Conservation (phyloP, 2,797 vertebrate species). For the Leptoclinus maculatus region DNA sequence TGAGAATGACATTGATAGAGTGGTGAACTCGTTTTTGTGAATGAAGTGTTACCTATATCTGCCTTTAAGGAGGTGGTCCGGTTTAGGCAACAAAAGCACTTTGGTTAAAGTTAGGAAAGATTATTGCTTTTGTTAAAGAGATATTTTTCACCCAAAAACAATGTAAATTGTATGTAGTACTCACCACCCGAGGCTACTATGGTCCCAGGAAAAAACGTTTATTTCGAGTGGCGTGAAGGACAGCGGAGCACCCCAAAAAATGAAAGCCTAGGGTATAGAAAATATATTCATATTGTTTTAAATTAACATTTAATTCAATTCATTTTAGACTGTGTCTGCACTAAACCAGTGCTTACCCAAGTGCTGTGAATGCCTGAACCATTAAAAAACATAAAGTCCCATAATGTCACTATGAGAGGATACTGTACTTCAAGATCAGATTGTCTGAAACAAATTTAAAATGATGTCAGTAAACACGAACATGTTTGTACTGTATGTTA, state of each 20-base stretch:
- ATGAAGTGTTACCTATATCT: no score
- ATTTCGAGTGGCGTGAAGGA: no score
- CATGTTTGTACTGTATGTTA: neutral
- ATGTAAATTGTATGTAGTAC: neutral
- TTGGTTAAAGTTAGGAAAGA: neutral
- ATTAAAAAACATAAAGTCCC: neutral
- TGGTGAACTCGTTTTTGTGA: neutral
- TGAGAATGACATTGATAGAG: neutral
- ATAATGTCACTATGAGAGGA: neutral
- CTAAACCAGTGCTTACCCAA: neutral
- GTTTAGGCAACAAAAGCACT: no score
- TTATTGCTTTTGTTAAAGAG: neutral
- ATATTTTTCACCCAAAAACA: no score
- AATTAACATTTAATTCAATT: neutral
- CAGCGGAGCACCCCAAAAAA: neutral
- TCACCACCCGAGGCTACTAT: neutral
- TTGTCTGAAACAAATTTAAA: neutral
- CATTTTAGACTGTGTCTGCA: neutral
- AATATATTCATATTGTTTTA: no score
- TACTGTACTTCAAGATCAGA: neutral
- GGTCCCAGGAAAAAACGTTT: neutral
- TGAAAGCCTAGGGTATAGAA: neutral
- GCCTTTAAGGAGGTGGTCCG: no score
- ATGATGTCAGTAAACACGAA: neutral
- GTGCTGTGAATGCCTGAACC: neutral